Percentiles rank a stretch among this genome's conserved stretches.
These are phyloP conservation scores for Cataglyphis altisquamis DNA, from an alignment of 2,888 invertebrate genomes.

Conservation along the genomic window DNA sequence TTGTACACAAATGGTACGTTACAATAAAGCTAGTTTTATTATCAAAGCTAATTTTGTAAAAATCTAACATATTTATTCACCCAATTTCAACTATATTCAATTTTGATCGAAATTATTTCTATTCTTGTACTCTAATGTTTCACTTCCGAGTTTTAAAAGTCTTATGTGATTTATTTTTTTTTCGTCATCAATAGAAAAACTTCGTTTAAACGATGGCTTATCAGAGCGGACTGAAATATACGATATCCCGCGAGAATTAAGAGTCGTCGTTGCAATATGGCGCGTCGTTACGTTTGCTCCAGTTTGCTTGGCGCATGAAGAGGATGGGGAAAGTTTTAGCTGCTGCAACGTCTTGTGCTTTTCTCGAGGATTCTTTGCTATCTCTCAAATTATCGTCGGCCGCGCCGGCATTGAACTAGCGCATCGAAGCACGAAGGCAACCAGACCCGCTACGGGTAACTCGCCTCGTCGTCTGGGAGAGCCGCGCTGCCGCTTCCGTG, in stretches of 20 bases:
- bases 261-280: background rate
- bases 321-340: conserved; percentile 42
- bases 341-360: conserved; percentile 26
- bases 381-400: conserved; percentile 62
- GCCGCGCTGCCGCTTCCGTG: conserved; percentile 71
- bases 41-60: background rate
- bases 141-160: background rate
- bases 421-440: conserved; percentile 67
- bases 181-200: background rate
- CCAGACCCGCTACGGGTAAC: conserved; percentile 27
- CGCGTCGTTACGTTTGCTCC: background rate
- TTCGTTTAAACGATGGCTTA: background rate
- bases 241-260: background rate
- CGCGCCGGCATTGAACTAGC: conserved; percentile 60
- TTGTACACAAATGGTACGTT: background rate
- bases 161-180: background rate
- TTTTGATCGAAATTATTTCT: background rate
- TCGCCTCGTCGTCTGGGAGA: conserved; percentile 60
- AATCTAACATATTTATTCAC: background rate
- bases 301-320: conserved; percentile 31
- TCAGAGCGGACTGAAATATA: background rate
- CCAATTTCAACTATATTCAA: background rate
- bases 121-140: background rate
- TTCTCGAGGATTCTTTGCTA: conserved; percentile 54
- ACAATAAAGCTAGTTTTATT: background rate